Conservation (phyloP, 2,888 invertebrate species). For the Drosophila stalkeri region DNA sequence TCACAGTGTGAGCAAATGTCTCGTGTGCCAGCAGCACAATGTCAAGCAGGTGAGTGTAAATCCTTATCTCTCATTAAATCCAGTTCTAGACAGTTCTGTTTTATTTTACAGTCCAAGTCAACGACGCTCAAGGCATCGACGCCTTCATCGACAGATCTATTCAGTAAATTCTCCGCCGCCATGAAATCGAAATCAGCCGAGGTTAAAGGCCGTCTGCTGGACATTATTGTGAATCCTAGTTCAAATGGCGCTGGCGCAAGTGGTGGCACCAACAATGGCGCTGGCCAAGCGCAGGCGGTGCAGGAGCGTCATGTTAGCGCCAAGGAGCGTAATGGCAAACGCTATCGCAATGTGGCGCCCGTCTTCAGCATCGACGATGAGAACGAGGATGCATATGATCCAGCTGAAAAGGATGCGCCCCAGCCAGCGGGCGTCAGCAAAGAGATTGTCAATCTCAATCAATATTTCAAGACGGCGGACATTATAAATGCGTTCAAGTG, state of each 20-base stretch:
- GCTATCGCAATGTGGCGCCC: constrained; percentile 95
- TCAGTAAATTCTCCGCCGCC: constrained; percentile 93
- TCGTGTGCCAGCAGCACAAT: constrained; percentile 89
- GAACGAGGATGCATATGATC: constrained; percentile 86
- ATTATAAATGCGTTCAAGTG: constrained; percentile 95
- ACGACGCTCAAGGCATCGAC: constrained; percentile 46
- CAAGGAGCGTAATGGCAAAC: constrained; percentile 92
- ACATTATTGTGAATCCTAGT: constrained; percentile 95
- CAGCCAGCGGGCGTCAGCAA: constrained; percentile 88
- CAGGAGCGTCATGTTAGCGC: constrained; percentile 93
- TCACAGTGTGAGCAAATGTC: constrained; percentile 92
- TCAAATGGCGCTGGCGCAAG: constrained; percentile 44
- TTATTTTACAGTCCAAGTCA: constrained; percentile 47
- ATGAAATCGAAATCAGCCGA: constrained; percentile 96
- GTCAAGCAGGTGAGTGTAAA: constrained; percentile 57
- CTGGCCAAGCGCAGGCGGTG: constrained; percentile 67
- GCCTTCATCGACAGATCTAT: constrained; percentile 88
- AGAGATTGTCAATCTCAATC: constrained; percentile 92
- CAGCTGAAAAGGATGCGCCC: constrained; percentile 72
- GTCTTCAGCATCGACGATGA: constrained; percentile 98
- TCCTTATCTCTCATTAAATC: not conserved
- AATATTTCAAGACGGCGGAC: constrained; percentile 93
- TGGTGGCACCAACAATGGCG: constrained; percentile 36
- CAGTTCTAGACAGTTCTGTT: not conserved
- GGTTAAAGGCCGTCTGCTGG: constrained; percentile 95